phyloP scores from a whole-genome alignment of 2,113 vertebrate species.

The Platichthys flesus region DNA sequence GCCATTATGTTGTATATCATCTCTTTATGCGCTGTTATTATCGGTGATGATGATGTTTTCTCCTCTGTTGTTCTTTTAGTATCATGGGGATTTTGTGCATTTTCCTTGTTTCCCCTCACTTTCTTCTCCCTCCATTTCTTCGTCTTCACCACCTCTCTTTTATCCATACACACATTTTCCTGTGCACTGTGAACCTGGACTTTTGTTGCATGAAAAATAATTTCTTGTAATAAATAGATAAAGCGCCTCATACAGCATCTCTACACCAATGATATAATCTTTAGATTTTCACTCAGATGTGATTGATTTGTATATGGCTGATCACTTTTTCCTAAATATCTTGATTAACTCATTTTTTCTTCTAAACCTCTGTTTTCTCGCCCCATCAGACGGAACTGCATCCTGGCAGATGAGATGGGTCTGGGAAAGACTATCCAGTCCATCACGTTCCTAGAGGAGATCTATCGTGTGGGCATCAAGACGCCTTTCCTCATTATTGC shows the following conservation, averaged over 20 bases:
- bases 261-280: no score
- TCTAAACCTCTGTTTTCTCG: background rate
- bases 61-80: constrained; percentile 45
- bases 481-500: constrained; percentile 97
- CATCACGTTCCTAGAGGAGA: constrained; percentile 97
- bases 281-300: background rate
- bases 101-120: constrained; percentile 12
- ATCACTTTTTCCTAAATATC: background rate
- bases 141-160: background rate
- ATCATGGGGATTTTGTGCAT: constrained; percentile 27
- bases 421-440: constrained; percentile 99
- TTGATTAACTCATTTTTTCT: background rate
- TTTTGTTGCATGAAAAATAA: background rate
- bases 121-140: background rate
- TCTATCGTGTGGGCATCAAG: constrained; percentile 89
- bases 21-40: constrained; percentile 56
- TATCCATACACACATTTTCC: background rate
- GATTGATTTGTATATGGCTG: background rate
- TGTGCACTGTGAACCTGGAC: background rate
- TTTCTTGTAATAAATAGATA: background rate
- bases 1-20: constrained; percentile 50
- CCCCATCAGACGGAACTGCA: constrained; percentile 92
- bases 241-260: background rate
- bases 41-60: constrained; percentile 58
- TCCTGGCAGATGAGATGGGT: constrained; percentile 99